Conservation (phyloP, 2,113 vertebrate species). For the Phoxinus phoxinus region DNA sequence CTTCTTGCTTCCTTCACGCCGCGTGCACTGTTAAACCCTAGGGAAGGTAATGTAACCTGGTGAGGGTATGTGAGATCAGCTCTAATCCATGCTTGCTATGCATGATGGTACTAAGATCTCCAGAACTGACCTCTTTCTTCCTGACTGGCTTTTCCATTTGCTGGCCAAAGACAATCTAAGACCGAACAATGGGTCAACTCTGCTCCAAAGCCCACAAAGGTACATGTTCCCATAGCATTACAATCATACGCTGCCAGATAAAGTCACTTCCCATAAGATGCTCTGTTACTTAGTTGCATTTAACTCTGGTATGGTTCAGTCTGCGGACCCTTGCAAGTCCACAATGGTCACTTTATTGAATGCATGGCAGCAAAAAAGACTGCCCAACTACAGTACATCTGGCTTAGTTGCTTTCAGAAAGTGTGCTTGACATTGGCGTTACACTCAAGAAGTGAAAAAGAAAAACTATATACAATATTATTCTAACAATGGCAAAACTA, state of each 20-base stretch:
- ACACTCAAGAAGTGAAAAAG: background rate
- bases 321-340: background rate
- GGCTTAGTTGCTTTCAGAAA: background rate
- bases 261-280: background rate
- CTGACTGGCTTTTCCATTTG: conserved; percentile 7
- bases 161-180: background rate
- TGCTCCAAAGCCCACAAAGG: background rate
- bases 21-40: conserved; percentile 1
- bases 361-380: background rate
- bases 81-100: conserved; percentile 14
- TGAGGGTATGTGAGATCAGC: background rate
- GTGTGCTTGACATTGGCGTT: background rate
- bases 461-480: background rate
- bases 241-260: background rate
- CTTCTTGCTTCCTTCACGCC: background rate
- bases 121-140: background rate
- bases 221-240: background rate
- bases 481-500: background rate
- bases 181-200: background rate
- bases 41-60: background rate
- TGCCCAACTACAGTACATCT: background rate
- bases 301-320: background rate
- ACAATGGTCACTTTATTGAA: background rate
- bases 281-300: background rate
- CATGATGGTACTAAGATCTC: background rate